Evolutionary conservation across 2,113 vertebrate genomes (phyloP), one percentile per base, ranked within the genome.

Genomic region (Paramisgurnus dabryanus): DNA sequence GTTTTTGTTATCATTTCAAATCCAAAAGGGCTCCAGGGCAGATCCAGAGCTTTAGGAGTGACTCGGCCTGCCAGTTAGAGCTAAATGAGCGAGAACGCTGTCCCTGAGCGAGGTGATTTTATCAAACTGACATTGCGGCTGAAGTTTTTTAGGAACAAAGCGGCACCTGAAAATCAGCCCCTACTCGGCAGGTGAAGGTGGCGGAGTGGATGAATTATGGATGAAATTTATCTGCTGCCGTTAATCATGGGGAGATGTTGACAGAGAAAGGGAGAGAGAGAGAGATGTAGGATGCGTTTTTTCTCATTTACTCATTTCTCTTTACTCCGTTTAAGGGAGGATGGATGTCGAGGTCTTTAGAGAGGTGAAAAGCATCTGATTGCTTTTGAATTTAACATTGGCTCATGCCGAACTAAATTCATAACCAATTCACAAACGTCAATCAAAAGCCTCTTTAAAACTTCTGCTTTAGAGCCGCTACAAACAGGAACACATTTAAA

Each of bases 141-240:
- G 78, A 65, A 85, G 64, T 77, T 83, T 82, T 88, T 81, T 53
- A 69, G 80, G 78, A 88, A 87, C 18, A 76, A 83, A 55, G 27
- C 13, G 0, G 9, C 22, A 27, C 68, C 7, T 10, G 43, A 85
- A 74, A 84, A 85, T 65, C 72, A 82, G 77, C 85, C 88, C 86
- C 74, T 78, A 86, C 85, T 89, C 82, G 71, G 84, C 80, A 83
- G 84, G 73, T 81, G 83, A 89, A 80, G 78, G 80, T 77, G 86
- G 66, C 72, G 76, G 49, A 86, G 34, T 74, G 71, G 68, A 86
- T 92, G 90, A 92, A 91, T 91, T 87, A 92, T 89, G 78, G 80
- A 92, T 85, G 80, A 86, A 76, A 83, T 86, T 18, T 67, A 78
- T 74, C 83, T 83, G 78, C 73, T 76, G 81, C 70, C 41, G 81